Base-by-base conservation (phyloP, 30 jellyfish, hydroid and myxozoan species). In the Pseudorhiza aurosa region DNA sequence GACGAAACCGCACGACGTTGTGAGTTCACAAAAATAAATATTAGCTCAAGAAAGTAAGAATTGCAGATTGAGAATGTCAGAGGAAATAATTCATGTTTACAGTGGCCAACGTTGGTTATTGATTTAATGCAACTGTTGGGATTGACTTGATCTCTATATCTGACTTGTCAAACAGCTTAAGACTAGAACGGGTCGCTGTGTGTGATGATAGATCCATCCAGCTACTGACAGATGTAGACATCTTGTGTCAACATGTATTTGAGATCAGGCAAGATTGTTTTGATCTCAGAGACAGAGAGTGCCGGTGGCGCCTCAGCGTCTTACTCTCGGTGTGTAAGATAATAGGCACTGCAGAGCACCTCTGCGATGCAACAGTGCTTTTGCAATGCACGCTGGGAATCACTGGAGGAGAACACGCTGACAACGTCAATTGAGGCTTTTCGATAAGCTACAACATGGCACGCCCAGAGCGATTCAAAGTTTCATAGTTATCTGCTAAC, bases 291-390 rank as follows among this genome's bases (percentile, higher is more conserved):
- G 95, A 84, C 95, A 71, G 46, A 84, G 95, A 73, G 88, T 24
- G 86, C 95, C 95, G 95, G n/a, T 64, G 95, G 95, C 96, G 89
- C 96, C 96, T 37, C 42, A 2, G 36, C 42, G 96, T 85, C 96
- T 85, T 87, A 85, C 96, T 87, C 90, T 69, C 22, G 65, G 87
- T 44, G 96, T 50, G 95, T 31, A 55, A 58, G 63, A 84, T 71
- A 84, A 84, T 84, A 75, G 71, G 45, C 39, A 10, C 19, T 57
- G 40, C 75, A 56, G 95, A 60, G 77, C 6, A 65, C 78, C 81
- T 58, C 59, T 71, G 95, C 81, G 67, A 17, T 58, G 83, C 87
- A 53, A 53, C 67, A 53, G 67, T 2, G 36, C 33, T 15, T 9
- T 35, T 36, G 67, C 67, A 53, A 17, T 53, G 67, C 67, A 64